Conservation (phyloP, 2,888 invertebrate species). For the Cryptus armator region DNA sequence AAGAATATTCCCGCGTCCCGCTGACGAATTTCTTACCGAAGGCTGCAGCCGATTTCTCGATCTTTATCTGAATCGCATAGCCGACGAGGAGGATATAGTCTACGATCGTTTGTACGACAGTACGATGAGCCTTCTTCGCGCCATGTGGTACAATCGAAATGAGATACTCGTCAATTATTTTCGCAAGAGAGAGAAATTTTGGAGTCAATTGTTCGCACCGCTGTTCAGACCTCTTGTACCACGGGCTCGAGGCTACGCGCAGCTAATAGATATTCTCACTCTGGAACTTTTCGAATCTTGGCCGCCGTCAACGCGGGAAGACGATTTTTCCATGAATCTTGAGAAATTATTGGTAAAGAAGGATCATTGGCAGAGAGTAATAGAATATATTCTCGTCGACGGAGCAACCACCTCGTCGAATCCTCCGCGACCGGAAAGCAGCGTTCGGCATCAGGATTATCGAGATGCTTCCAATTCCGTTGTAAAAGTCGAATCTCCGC, state of each 20-base stretch:
- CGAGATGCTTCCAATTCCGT: slow-evolving; percentile 25
- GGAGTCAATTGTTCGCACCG: slow-evolving; percentile 83
- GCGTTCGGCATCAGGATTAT: background rate
- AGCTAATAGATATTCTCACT: slow-evolving; percentile 82
- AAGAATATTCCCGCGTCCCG: slow-evolving; percentile 82
- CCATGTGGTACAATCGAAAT: slow-evolving; percentile 84
- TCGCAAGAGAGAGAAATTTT: slow-evolving; percentile 82
- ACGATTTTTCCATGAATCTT: slow-evolving; percentile 80
- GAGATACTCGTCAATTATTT: slow-evolving; percentile 84
- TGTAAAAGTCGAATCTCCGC: slow-evolving; percentile 71
- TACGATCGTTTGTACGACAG: slow-evolving; percentile 82
- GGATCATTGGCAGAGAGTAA: slow-evolving; percentile 78
- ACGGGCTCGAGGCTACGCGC: slow-evolving; percentile 81
- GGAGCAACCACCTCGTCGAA: slow-evolving; percentile 52
- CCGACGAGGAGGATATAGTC: slow-evolving; percentile 81
- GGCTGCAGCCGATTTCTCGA: slow-evolving; percentile 83
- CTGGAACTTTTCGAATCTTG: slow-evolving; percentile 83
- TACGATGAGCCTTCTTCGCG: slow-evolving; percentile 83
- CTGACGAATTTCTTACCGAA: slow-evolving; percentile 83
- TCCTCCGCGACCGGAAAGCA: slow-evolving; percentile 1
- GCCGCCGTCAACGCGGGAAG: slow-evolving; percentile 75
- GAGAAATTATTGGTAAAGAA: slow-evolving; percentile 80
- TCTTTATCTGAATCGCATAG: slow-evolving; percentile 80
- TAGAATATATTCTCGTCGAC: slow-evolving; percentile 76
- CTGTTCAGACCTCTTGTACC: slow-evolving; percentile 80